Evolutionary conservation across 2,888 invertebrate species (phyloP).

Genomic region (Acanthacorydalis orientalis): DNA sequence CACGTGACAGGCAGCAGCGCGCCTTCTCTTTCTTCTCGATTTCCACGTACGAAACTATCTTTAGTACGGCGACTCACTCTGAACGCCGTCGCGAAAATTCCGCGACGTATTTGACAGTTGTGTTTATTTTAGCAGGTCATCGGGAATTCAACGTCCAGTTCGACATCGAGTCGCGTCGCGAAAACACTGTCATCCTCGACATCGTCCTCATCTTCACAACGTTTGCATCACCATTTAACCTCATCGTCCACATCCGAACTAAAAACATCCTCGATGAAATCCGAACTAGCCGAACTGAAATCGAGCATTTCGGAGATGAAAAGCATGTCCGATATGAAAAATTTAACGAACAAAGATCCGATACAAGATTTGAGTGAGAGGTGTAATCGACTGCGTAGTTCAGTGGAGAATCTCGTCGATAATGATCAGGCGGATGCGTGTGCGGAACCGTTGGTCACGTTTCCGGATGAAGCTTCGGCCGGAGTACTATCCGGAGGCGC

Average conservation of each 20-base stretch:
- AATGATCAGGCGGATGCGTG: constrained; percentile 28
- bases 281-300: constrained; percentile 60
- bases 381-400: constrained; percentile 36
- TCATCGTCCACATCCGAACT: constrained; percentile 37
- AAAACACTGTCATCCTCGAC: constrained; percentile 21
- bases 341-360: constrained; percentile 2
- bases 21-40: too few relatives aligned
- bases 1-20: too few relatives aligned
- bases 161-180: constrained; percentile 31
- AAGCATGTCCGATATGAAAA: constrained; percentile 31
- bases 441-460: constrained; percentile 57
- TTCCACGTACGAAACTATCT: too few relatives aligned
- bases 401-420: constrained; percentile 66
- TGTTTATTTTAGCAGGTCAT: constrained; percentile 17
- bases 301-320: constrained; percentile 80
- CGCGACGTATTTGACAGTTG: too few relatives aligned
- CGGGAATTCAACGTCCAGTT: constrained; percentile 40
- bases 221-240: constrained; percentile 26
- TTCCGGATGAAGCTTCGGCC: constrained; percentile 57
- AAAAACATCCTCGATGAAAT: constrained; percentile 69
- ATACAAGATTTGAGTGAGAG: constrained; percentile 10
- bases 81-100: too few relatives aligned
- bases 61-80: too few relatives aligned
- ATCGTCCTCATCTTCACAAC: constrained; percentile 38
- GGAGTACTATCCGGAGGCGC: constrained; percentile 14